These are phyloP conservation scores for Agrotis ipsilon DNA, from an alignment of 2,888 invertebrate genomes.

Conservation along the genomic window DNA sequence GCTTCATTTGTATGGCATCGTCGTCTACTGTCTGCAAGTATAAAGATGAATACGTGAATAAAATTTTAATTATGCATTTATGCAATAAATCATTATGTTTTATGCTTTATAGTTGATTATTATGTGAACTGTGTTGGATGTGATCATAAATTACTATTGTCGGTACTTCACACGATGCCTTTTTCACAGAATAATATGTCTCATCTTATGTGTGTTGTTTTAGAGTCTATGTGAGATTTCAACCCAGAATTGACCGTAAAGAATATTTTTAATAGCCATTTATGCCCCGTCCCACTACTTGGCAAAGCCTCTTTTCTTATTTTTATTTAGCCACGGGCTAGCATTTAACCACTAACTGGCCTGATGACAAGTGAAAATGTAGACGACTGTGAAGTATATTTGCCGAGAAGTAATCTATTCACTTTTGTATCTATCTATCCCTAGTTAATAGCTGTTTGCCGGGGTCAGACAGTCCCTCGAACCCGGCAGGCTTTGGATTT, in stretches of 20 bases:
- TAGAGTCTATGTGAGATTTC: not conserved
- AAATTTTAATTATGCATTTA: conserved; percentile 1
- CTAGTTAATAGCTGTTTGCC: no score
- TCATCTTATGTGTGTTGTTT: no score
- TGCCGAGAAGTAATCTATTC: no score
- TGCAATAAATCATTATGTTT: not conserved
- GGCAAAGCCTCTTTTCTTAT: no score
- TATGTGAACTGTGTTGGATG: not conserved
- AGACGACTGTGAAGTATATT: no score
- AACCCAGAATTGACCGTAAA: not conserved
- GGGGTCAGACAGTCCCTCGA: no score
- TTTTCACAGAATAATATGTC: not conserved
- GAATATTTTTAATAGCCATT: no score
- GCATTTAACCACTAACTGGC: no score
- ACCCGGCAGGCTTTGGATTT: no score
- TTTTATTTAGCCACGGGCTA: not conserved
- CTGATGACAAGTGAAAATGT: no score
- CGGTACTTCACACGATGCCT: not conserved
- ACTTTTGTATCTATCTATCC: no score
- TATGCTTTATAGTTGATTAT: not conserved
- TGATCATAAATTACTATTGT: conserved; percentile 1
- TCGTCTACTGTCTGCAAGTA: conserved; percentile 86
- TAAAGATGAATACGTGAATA: conserved; percentile 14
- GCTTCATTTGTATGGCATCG: conserved; percentile 87
- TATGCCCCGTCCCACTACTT: no score